Evolutionary conservation across 2,113 vertebrate genomes (phyloP).

Genomic region (Cyanistes caeruleus): DNA sequence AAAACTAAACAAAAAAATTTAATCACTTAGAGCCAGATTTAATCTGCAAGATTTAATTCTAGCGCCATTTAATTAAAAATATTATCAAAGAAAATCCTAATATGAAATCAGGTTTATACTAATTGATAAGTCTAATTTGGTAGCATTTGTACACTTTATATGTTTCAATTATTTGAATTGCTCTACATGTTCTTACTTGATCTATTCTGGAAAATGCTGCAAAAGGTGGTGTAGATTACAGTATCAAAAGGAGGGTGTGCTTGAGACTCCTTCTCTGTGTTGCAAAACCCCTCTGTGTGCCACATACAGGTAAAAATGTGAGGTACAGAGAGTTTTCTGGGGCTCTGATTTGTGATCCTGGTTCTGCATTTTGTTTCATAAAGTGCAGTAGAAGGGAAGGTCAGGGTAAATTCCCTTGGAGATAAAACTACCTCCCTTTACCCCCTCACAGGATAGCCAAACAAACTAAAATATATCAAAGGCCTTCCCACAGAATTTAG

Average conservation of each 20-base stretch:
- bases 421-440: background rate
- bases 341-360: background rate
- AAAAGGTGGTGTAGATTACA: background rate
- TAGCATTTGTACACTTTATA: background rate
- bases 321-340: background rate
- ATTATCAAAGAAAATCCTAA: background rate
- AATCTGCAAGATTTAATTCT: background rate
- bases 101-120: background rate
- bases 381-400: background rate
- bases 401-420: background rate
- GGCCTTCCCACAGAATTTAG: background rate
- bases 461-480: background rate
- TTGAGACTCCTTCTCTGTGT: background rate
- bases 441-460: background rate
- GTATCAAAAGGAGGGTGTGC: background rate
- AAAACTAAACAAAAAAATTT: background rate
- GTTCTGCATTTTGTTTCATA: background rate
- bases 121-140: background rate
- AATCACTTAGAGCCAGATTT: background rate
- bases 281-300: background rate
- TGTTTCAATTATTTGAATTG: background rate
- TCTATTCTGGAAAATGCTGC: background rate
- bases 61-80: background rate
- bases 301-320: background rate
- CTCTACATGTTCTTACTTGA: background rate